Base-by-base conservation (phyloP, 1,140 invertebrate genomes). In the Caligus rogercresseyi region DNA sequence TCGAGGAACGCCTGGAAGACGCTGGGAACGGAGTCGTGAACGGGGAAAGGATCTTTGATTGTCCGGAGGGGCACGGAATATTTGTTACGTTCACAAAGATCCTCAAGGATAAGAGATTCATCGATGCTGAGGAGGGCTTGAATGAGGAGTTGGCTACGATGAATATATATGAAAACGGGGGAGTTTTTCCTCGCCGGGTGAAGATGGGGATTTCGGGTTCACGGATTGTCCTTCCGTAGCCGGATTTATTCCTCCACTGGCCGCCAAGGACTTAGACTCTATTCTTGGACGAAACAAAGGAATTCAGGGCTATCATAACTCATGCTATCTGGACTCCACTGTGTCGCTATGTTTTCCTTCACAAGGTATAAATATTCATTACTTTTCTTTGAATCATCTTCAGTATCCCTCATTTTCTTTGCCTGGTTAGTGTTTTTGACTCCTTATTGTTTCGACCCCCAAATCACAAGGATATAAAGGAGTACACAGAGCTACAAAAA, bases 301-400 rank as follows among this genome's bases (percentile, higher is more conserved):
- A 1, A 96, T 96, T 68, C 92, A 97, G 75, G 94, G 94, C 3
- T 90, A 96, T 72, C 88, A 94, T 70, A 98, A 97, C 76, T 96
- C 91, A 0, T 98, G 94, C 73, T 98, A 98, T 73, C 76, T 97
- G 64, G 94, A 98, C 73, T 90, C 92, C 1, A 95, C 90, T 1
- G 75, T 97, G 3, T 95, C 73, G 83, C 87, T 18, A 97, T 97
- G 92, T 97, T 95, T 73, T 86, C 91, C 11, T 95, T 92, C 72
- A 91, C 88, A 0, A 84, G 72, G 73, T 74, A 69, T 43, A 11
- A 11, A 52, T 23, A 24, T 20, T 20, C 53, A 52, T 61, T 24
- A 1, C 24, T 23, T 23, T 23, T 3, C 54, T 53, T 21, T 31
- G 16, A 25, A 25, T 43, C 20, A 63, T 31, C 58, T 43, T 11